phyloP scores from a whole-genome alignment of 2,113 vertebrate species.

The Polyodon spathula region DNA sequence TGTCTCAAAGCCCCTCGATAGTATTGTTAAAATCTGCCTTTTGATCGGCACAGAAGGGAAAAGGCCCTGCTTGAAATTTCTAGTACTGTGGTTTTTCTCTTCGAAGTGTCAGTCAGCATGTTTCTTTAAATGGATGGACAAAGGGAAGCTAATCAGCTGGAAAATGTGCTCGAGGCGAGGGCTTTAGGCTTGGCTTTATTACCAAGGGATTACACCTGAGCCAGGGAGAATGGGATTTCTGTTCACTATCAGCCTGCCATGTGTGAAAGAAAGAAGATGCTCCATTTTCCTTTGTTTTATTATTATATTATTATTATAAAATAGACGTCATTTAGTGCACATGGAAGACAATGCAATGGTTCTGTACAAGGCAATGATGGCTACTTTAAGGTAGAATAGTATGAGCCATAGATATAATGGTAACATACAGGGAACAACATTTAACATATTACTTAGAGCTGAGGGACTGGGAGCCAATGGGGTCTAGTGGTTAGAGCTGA shows the following conservation, averaged over 20 bases:
- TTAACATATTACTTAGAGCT: too few species aligned
- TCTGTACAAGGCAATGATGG: too few species aligned
- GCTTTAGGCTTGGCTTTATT: constrained; percentile 23
- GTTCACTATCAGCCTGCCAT: not conserved
- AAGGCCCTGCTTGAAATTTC: constrained; percentile 11
- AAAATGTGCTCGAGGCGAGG: constrained; percentile 28
- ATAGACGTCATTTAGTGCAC: too few species aligned
- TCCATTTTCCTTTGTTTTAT: too few species aligned
- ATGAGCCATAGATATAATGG: too few species aligned
- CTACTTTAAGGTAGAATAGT: too few species aligned
- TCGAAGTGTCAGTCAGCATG: constrained; percentile 15
- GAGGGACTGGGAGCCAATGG: too few species aligned
- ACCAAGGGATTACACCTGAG: constrained; percentile 16
- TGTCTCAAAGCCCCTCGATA: constrained; percentile 33
- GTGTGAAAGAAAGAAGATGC: constrained; percentile 5
- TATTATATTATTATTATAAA: too few species aligned
- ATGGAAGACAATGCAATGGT: too few species aligned
- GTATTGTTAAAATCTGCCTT: constrained; percentile 27
- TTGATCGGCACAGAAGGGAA: constrained; percentile 18
- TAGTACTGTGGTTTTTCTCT: constrained; percentile 8
- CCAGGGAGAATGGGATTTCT: too few species aligned
- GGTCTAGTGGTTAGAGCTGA: too few species aligned
- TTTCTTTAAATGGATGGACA: constrained; percentile 31
- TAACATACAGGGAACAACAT: too few species aligned
- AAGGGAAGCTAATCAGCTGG: constrained; percentile 30